Base-by-base conservation (phyloP, 2,888 invertebrate species). In the Clepsis dumicolana region DNA sequence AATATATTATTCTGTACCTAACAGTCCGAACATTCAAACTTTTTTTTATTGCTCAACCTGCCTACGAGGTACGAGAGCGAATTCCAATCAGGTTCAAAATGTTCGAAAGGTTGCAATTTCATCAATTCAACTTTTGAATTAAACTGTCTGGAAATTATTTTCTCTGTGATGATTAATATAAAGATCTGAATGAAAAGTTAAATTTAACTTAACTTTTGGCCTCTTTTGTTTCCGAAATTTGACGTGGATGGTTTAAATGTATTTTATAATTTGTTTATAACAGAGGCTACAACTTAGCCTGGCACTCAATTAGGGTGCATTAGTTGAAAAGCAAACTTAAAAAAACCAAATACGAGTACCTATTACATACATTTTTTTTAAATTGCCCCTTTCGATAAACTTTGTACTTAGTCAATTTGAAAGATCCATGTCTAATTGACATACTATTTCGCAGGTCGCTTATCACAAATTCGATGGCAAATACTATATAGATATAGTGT, bases 401-500 rank as follows among this genome's bases (percentile, higher is more conserved):
- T n/a, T n/a, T n/a, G n/a, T n/a, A n/a, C n/a, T n/a, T n/a, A n/a
- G n/a, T 10, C 35, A 0, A 25, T 14, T 27, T 27, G 12, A n/a
- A n/a, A n/a, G n/a, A n/a, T n/a, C n/a, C n/a, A n/a, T n/a, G 24
- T 35, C 24, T 24, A 48, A 21, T 12, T 35, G 35, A 16, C 3
- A 2, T 18, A 2, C 25, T 3, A 7, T 48, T 63, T 82, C 82
- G 38, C 77, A 92, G 92, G 85, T 86, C 0, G 85, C 86, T 66
- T 87, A 89, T 70, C 80, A 86, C 53, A 80, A 72, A 24, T 74
- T 80, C 35, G 75, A 73, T 0, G 72, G 66, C 0, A 52, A 60
- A 0, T 87, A 85, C 67, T 79, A 81, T 53, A 85, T 80, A 79
- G 90, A 91, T 38, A 71, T 85, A 16, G 29, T 89, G 2, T 72